Base-by-base conservation (phyloP, 2,797 vertebrate species). In the Syngnathus rostellatus region DNA sequence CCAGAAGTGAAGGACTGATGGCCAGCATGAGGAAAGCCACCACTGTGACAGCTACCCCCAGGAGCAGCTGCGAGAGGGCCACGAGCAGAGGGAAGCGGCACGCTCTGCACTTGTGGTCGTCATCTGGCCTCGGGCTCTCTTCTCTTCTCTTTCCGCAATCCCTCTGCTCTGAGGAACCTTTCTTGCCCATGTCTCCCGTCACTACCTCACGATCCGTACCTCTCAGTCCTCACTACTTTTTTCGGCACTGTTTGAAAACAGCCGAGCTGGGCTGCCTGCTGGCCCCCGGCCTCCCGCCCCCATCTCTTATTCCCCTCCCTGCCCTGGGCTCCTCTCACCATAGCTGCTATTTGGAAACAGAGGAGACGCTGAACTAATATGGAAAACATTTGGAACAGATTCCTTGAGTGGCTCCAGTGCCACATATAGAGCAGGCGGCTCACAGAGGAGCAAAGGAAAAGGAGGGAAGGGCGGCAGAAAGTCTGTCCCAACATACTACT, bases 361-460 rank as follows among this genome's bases (percentile, higher is more conserved):
- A 89, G 83, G 90, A 74, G 89, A 83, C 91, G 86, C 89, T 95
- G 94, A 92, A 94, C 95, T 96, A 96, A 97, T 97, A 95, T 94
- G 96, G 96, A 95, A 96, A 98, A 91, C 92, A 93, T 94, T 94
- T 91, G 89, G 92, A 93, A 89, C 83, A 74, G 90, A 91, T 91
- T 89, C 87, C 87, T 84, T 79, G 31, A 87, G 86, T 89, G 75
- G 89, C 84, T 85, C 77, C 83, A 83, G 90, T 88, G 92, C 94
- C 94, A 91, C 92, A 90, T 93, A 91, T 94, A 94, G 94, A 91
- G 88, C 78, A 77, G 76, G 80, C 82, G 77, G 86, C 77, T 78
- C 75, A 84, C 67, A 81, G 81, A 83, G 76, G 72, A 72, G 75
- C 11, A 62, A 63, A 75, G 70, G 74, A 76, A 77, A 72, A 78